Evolutionary conservation across 2,797 vertebrate genomes (phyloP).

Genomic region (Threskiornis aethiopicus): DNA sequence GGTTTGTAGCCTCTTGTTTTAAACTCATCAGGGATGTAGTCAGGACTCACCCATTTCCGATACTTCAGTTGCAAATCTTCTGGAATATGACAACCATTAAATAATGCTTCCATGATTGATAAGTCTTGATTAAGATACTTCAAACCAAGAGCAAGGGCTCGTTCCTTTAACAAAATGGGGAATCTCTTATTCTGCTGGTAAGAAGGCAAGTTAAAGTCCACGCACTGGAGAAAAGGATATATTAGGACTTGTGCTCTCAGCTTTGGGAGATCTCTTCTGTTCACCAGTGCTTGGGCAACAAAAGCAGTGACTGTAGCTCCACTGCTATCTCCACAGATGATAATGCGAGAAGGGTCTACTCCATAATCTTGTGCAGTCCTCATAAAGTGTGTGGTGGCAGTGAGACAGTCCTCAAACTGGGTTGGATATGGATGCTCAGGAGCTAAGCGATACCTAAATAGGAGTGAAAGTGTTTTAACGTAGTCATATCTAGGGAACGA

Average conservation of each 20-base stretch:
- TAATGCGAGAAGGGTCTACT: conserved; percentile 77
- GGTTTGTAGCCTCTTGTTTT: conserved; percentile 64
- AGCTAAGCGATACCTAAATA: conserved; percentile 77
- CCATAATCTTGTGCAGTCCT: conserved; percentile 77
- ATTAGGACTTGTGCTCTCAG: conserved; percentile 86
- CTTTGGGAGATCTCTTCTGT: conserved; percentile 74
- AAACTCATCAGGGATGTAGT: conserved; percentile 79
- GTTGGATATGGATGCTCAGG: conserved; percentile 80
- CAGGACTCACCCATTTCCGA: conserved; percentile 78
- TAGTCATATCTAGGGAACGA: not conserved
- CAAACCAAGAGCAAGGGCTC: conserved; percentile 64
- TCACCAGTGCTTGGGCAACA: conserved; percentile 74
- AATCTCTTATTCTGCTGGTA: conserved; percentile 81
- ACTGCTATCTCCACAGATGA: conserved; percentile 83
- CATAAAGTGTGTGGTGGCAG: conserved; percentile 80
- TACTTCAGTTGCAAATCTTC: conserved; percentile 71
- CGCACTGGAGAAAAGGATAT: conserved; percentile 79
- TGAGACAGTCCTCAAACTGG: conserved; percentile 77
- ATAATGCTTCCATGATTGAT: conserved; percentile 7
- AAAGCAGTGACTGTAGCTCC: conserved; percentile 79
- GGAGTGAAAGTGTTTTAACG: not conserved
- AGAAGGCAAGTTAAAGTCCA: conserved; percentile 86
- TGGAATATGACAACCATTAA: conserved; percentile 76
- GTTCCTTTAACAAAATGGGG: conserved; percentile 75
- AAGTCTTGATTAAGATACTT: conserved; percentile 72